These are phyloP conservation scores for Vombatus ursinus DNA, from an alignment of 2,113 vertebrate genomes.

Conservation along the genomic window DNA sequence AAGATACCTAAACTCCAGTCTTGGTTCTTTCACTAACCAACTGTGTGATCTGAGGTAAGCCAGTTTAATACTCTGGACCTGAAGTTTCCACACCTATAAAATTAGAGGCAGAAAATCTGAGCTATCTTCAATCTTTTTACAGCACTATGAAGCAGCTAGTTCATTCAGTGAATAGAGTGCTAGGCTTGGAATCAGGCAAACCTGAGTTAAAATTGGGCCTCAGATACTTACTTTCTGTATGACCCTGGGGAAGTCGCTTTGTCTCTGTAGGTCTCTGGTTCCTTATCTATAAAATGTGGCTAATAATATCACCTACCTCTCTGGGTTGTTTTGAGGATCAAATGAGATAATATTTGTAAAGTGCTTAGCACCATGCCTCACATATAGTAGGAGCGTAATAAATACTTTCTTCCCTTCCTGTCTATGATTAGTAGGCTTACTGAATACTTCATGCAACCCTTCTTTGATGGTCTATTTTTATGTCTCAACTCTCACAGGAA, in stretches of 20 bases:
- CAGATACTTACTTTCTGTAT: not conserved
- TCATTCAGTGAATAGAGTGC: too few species aligned
- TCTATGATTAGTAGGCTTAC: not conserved
- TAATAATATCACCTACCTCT: not conserved
- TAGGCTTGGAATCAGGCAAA: not conserved
- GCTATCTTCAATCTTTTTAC: not conserved
- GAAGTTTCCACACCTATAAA: not conserved
- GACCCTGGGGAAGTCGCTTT: not conserved
- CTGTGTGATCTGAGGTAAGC: not conserved
- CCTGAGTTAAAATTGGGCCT: not conserved
- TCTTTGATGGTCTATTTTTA: not conserved
- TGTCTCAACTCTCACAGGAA: not conserved
- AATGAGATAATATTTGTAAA: not conserved
- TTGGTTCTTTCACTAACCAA: not conserved
- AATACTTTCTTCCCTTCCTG: not conserved
- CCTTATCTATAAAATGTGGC: not conserved
- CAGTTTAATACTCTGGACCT: not conserved
- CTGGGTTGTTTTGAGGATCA: not conserved
- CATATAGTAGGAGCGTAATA: not conserved
- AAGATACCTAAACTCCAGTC: not conserved
- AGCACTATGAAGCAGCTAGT: not conserved
- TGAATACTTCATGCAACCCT: not conserved
- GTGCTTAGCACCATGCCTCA: not conserved
- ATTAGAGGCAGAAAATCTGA: not conserved
- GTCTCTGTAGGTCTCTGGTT: not conserved